phyloP scores from a whole-genome alignment of 1,140 invertebrate genomes.

The Globodera ellingtonae region DNA sequence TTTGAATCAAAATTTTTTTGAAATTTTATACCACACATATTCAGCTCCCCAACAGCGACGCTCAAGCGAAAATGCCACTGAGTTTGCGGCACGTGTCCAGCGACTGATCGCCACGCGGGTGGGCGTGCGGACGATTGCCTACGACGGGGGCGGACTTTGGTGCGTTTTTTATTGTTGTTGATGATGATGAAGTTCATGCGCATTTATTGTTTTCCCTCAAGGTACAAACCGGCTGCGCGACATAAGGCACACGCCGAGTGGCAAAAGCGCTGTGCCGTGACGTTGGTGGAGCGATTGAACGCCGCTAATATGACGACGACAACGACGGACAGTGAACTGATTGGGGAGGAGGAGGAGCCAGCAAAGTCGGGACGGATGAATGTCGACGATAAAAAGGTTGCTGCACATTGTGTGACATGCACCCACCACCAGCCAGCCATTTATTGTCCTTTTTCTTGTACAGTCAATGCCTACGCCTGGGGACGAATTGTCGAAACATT shows the following conservation, averaged over 20 bases:
- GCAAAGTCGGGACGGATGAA: background rate
- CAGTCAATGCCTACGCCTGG: too few species aligned
- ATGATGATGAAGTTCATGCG: background rate
- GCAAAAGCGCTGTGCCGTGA: constrained; percentile 15
- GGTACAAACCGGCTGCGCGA: constrained; percentile 18
- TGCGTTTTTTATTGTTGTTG: background rate
- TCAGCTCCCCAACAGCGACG: constrained; percentile 34
- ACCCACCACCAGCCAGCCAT: too few species aligned
- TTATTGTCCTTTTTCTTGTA: too few species aligned
- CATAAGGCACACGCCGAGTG: constrained; percentile 17
- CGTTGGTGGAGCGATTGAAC: background rate
- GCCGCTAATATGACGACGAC: background rate
- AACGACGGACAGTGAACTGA: background rate
- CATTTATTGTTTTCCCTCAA: background rate
- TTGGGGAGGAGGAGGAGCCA: background rate
- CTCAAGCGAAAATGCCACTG: constrained; percentile 33
- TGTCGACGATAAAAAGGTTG: background rate
- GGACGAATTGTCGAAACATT: too few species aligned
- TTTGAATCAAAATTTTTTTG: background rate
- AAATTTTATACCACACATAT: background rate
- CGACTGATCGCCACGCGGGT: constrained; percentile 21
- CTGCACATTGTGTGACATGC: too few species aligned
- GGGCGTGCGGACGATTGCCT: constrained; percentile 9
- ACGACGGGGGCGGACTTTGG: constrained; percentile 29
- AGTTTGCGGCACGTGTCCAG: constrained; percentile 52